Base-by-base conservation (phyloP, 2,113 vertebrate genomes). In the Telmatochromis sp. region DNA sequence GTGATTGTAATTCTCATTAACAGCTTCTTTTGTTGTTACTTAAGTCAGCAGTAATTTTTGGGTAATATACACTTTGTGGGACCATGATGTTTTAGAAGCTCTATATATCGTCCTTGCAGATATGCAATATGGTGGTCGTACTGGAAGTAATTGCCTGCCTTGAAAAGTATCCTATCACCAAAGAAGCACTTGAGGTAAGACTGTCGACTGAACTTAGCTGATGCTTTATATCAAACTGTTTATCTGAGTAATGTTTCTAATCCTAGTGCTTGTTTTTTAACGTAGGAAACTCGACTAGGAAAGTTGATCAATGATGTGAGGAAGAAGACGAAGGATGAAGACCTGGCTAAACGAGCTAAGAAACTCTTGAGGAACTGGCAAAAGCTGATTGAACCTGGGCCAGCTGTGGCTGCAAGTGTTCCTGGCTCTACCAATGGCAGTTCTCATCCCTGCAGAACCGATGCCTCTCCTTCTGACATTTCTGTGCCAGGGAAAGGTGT, bases 281-380 rank as follows among this genome's bases (percentile, higher is more conserved):
- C 91, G 0, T 50, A 99, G 99, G 98, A 99, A 96, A 99, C 99
- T 0, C 97, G 99, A 26, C 96, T 99, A 2, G 99, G 99, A 95
- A 99, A 99, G 94, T 96, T 99, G n/a, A 99, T 99, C 94, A 99
- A 99, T 89, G 99, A 99, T 80, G 98, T 99, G 63, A 97, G 99
- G 88, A 99, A 99, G 95, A 98, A 99, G 89, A 99, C 98, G 4
- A 98, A 98, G 96, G 98, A 99, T 31, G 98, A 99, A 96, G 99
- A 99, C 86, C 98, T 99, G 65, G 98, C 98, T 85, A 99, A 99
- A 95, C 97, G 99, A 91, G 98, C 98, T 92, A 99, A 99, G 96
- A 98, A 98, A 93, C 97, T 99, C 86, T 94, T 99, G 81, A 95
- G 98, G 91, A 98, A 97, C 94, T 99, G 99, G 99, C 99, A 98